Evolutionary conservation across 2,888 invertebrate species (phyloP).

Genomic region (Nezara viridula): DNA sequence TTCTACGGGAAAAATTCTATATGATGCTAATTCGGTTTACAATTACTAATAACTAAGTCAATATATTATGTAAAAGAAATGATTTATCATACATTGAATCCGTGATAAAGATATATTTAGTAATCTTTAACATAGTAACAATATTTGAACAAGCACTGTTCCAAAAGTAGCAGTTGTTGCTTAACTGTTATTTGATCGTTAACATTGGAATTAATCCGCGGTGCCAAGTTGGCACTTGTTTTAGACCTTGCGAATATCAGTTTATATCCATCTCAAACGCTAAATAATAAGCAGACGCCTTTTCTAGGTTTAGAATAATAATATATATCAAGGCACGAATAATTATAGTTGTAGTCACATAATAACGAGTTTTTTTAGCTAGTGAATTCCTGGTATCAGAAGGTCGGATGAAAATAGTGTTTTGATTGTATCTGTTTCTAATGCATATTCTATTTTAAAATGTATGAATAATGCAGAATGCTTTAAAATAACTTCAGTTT

Average conservation of each 20-base stretch:
- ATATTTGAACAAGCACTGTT: not conserved
- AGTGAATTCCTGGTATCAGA: no score
- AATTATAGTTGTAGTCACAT: no score
- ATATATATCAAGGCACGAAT: not conserved
- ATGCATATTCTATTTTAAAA: no score
- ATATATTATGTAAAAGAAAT: no score
- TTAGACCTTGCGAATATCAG: slow-evolving; percentile 23
- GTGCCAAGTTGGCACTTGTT: not conserved
- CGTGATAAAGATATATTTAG: not conserved
- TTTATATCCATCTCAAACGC: slow-evolving; percentile 9
- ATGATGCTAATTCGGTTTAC: no score
- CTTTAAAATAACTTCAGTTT: not conserved
- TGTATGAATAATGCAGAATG: not conserved
- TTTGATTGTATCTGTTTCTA: no score
- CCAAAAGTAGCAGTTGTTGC: not conserved
- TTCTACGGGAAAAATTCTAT: no score
- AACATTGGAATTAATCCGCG: slow-evolving; percentile 10
- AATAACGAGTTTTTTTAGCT: no score
- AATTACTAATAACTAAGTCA: no score
- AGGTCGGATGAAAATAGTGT: no score
- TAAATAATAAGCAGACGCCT: not conserved
- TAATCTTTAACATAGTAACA: not conserved
- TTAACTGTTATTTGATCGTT: slow-evolving; percentile 35
- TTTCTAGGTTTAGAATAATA: not conserved
- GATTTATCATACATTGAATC: not conserved